Conservation (phyloP, 2,113 vertebrate species). For the Spheniscus mendiculus region DNA sequence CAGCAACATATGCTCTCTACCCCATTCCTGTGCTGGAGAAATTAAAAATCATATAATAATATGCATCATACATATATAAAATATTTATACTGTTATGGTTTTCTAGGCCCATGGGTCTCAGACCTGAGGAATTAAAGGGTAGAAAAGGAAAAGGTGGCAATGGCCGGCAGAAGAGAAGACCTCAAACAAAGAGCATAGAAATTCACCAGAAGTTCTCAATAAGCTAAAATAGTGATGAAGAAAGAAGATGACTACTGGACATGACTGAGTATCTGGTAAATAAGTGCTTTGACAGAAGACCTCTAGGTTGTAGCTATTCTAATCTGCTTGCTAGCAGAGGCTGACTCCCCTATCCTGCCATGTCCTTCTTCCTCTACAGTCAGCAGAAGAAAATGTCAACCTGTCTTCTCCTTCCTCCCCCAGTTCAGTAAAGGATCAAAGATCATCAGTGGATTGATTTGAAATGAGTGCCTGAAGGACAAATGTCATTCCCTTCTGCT, state of each 20-base stretch:
- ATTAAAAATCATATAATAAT: not conserved
- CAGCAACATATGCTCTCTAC: not conserved
- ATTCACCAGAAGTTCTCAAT: not conserved
- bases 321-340: not conserved
- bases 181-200: not conserved
- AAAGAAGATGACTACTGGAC: not conserved
- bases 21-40: not conserved
- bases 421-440: not conserved
- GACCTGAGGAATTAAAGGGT: not conserved
- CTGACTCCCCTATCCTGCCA: not conserved
- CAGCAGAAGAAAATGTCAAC: not conserved
- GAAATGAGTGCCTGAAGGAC: not conserved
- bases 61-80: not conserved
- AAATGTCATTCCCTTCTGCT: not conserved
- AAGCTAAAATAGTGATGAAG: not conserved
- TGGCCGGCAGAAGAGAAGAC: not conserved
- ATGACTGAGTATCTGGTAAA: not conserved
- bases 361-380: not conserved
- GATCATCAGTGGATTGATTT: not conserved
- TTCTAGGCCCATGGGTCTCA: not conserved
- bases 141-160: not conserved
- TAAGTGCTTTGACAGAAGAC: not conserved
- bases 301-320: not conserved
- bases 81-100: not conserved
- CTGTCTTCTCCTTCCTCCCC: not conserved